Base-by-base conservation (phyloP, 30 jellyfish, hydroid and myxozoan genomes). In the Hydractinia symbiolongicarpus region DNA sequence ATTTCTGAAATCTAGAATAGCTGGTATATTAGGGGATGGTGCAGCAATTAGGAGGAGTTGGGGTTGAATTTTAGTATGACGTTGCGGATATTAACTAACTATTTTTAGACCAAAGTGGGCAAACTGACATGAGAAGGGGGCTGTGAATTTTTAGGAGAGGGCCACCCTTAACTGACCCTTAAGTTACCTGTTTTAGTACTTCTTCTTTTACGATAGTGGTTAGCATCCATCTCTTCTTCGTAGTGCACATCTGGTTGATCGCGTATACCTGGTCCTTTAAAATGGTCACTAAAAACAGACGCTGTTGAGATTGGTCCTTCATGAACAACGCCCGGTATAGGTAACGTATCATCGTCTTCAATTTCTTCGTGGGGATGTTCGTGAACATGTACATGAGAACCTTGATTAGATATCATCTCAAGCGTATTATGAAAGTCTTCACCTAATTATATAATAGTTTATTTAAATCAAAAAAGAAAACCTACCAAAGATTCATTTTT, bases 151-250 rank as follows among this genome's bases (percentile, higher is more conserved):
- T 30, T 30, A 30, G 44, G 44, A 30, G 44, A 0, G 44, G 44
- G 44, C 1, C 44, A 30, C 44, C 44, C 44, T 30, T 30, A 30
- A 30, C 44, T 30, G 44, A 30, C 44, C 44, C 44, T 30, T 30
- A 30, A 30, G 44, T 30, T 30, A 30, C 44, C 44, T 30, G 44
- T 30, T 30, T 30, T 30, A 30, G 44, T 58, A 71, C 66, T 71
- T 20, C 80, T 71, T 19, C 53, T 50, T 7, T 19, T 30, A 8
- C 80, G 91, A 71, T 40, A 56, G 5, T 86, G 93, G 53, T 76
- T 86, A 9, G 86, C 93, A 77, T 88, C 89, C 93, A 82, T 83
- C 83, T 83, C 96, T 61, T 81, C 96, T 79, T 88, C 96, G 83
- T 76, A 83, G 66, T 88, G 93, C 21, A 82, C 96, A 62, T 83